Conservation (phyloP, 2,113 vertebrate genomes). For the Neolamprologus cancellatus region DNA sequence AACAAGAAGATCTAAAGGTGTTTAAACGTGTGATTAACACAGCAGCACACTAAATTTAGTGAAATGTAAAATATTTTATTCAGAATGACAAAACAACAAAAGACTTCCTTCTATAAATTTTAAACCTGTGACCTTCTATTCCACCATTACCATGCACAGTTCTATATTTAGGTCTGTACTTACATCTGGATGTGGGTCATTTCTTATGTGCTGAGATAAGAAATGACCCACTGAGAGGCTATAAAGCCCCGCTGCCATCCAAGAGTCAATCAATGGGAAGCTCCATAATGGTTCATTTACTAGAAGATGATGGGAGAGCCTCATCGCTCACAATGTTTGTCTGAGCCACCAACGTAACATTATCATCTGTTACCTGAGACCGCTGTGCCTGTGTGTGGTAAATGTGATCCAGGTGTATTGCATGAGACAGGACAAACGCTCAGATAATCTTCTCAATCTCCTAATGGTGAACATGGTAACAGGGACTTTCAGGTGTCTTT, state of each 20-base stretch:
- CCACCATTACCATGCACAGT: background rate
- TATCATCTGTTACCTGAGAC: conserved; percentile 5
- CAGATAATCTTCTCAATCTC: background rate
- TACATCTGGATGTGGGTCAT: background rate
- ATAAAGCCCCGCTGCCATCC: background rate
- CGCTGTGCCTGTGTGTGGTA: background rate
- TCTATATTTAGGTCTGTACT: background rate
- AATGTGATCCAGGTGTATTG: background rate
- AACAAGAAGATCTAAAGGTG: background rate
- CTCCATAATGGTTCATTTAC: conserved; percentile 23
- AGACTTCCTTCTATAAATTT: background rate
- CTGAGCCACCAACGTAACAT: background rate
- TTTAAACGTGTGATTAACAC: background rate
- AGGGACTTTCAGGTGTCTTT: background rate
- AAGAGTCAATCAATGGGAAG: background rate
- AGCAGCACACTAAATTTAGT: background rate
- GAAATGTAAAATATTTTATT: background rate
- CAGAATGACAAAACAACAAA: background rate
- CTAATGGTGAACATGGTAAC: background rate
- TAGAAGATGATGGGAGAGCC: background rate
- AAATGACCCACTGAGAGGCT: background rate
- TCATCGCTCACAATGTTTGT: background rate
- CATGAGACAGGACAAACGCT: background rate
- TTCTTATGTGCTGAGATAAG: background rate
- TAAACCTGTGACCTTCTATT: background rate